Base-by-base conservation (phyloP, 2,797 vertebrate species). In the Masticophis lateralis region DNA sequence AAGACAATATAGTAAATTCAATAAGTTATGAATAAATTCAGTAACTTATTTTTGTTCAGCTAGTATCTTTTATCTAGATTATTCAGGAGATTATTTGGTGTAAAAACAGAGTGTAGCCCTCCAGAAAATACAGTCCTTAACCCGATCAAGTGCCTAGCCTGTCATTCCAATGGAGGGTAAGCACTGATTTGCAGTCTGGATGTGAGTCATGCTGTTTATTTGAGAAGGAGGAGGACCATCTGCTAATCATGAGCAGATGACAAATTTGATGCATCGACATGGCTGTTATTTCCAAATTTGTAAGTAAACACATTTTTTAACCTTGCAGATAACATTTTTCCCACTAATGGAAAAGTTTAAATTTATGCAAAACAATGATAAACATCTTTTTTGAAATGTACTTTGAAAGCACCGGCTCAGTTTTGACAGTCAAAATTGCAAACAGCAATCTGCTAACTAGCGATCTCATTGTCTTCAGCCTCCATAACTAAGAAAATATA, bases 221-320 rank as follows among this genome's bases (percentile, higher is more conserved):
- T 43, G 95, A 95, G 91, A 74, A 97, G 96, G 94, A 97, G 96
- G 97, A 96, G 86, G 83, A 96, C 97, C 98, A 98, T 98, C 97
- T 98, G 98, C 96, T 98, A 98, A 97, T 97, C 98, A 97, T 97
- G 97, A 98, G 96, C 97, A 97, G 97, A 98, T 98, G 98, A 98
- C 97, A 98, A 98, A 98, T 97, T 96, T 95, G 87, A 97, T 97
- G 96, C 96, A 96, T 97, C 89, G 90, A 97, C 97, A 97, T 95
- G 97, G 96, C 96, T 95, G 93, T 97, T 96, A 95, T 97, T 98
- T 98, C 97, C 97, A 97, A 97, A 97, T 97, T 97, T 97, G 97
- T 97, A 97, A 98, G 97, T 98, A 98, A 98, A 98, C 97, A 97
- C 95, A 97, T 98, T 98, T 97, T 97, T 97, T 97, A 98, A 98